Evolutionary conservation across 30 jellyfish, hydroid and myxozoan species (phyloP).

Genomic region (Aurelia sp.): DNA sequence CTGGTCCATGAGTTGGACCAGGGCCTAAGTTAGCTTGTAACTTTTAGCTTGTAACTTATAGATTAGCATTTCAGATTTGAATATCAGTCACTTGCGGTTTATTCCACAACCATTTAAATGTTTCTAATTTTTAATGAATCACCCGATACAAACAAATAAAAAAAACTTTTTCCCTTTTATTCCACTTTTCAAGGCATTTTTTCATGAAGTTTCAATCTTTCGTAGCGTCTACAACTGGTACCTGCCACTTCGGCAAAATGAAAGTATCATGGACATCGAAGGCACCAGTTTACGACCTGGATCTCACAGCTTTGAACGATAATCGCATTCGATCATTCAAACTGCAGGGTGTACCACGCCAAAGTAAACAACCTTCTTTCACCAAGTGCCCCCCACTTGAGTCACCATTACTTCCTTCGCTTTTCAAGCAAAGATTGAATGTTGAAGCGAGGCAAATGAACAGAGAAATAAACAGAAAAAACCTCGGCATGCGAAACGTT

Average conservation of each 20-base stretch:
- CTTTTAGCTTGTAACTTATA: too few relatives aligned
- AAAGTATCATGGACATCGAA: slow-evolving; percentile 54
- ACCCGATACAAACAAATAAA: too few relatives aligned
- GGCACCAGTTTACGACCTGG: slow-evolving; percentile 62
- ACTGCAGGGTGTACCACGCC: background rate
- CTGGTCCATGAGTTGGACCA: too few relatives aligned
- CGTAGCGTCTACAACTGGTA: slow-evolving; percentile 41
- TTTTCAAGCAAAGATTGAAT: slow-evolving; percentile 28
- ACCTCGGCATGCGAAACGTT: background rate
- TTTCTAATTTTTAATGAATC: too few relatives aligned
- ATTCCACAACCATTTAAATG: too few relatives aligned
- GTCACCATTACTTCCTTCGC: slow-evolving; percentile 17
- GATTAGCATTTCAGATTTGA: too few relatives aligned
- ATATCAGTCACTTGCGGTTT: too few relatives aligned
- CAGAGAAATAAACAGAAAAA: background rate
- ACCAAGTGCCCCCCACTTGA: background rate
- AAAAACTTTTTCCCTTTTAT: too few relatives aligned
- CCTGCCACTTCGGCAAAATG: slow-evolving; percentile 54
- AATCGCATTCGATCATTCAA: slow-evolving; percentile 27
- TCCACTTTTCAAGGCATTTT: too few relatives aligned
- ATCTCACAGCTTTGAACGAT: slow-evolving; percentile 11
- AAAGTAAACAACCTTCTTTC: background rate
- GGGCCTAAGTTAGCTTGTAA: too few relatives aligned
- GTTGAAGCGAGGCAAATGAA: background rate
- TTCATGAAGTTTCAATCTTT: too few relatives aligned